Evolutionary conservation across 2,888 invertebrate genomes (phyloP), one percentile per base, ranked within the genome.

Genomic region (Apotomis turbidana): DNA sequence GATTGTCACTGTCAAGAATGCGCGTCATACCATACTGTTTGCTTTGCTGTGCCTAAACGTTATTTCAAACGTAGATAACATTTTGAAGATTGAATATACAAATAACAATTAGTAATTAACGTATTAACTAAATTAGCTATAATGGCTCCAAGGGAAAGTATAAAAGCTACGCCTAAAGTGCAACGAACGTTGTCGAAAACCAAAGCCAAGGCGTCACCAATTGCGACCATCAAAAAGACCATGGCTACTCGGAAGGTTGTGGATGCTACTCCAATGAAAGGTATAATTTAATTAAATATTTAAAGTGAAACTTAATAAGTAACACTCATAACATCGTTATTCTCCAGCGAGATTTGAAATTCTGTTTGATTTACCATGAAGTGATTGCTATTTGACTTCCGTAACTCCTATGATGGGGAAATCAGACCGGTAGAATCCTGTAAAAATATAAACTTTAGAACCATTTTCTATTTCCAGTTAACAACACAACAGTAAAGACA

Each of bases 71-170:
- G 9, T 44, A 54, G 5, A 13, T 66, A 27, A 5, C 46, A 44
- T 46, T 46, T 66, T 66, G n/a, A 10, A 27, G 63, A 15, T 1
- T n/a, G 46, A 61, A 6, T 71, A n/a, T 49, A 27, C n/a, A 60
- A 61, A 61, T 57, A 51, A 15, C 27, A 13, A 67, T 54, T 61
- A 67, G 60, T 60, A 66, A 66, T 66, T 57, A 46, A 27, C 1
- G 12, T 10, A 41, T 36, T 51, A 46, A 54, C 12, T 66, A 12
- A n/a, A 13, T 36, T 58, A 13, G 13, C 27, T 41, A 60, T 70
- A 63, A 91, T 91, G 91, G 90, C 90, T 67, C 90, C 91, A 36
- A 82, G 86, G 78, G 87, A 88, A 78, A 83, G 83, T 13, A 77
- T 83, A 0, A 90, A 90, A 81, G 64, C 82, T 4, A 83, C 85